Evolutionary conservation across 2,888 invertebrate species (phyloP).

Genomic region (Morinoia aosen): DNA sequence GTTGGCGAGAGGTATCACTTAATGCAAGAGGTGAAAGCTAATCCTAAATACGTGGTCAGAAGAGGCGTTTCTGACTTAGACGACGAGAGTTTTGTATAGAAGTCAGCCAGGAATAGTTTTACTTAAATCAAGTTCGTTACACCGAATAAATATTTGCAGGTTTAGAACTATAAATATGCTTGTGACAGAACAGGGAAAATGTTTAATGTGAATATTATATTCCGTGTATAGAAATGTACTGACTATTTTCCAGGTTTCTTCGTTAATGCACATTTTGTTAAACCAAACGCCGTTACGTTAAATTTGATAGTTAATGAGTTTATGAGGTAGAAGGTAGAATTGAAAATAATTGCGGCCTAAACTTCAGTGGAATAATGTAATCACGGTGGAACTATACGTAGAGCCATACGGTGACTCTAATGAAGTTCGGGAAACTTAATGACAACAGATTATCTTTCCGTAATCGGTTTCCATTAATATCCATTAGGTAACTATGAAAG

Average conservation of each 20-base stretch:
- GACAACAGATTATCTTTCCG: not conserved
- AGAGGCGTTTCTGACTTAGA: constrained; percentile 60
- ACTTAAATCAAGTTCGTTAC: not conserved
- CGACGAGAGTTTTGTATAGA: constrained; percentile 65
- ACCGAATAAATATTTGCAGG: not conserved
- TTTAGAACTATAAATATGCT: not conserved
- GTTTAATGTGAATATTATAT: not conserved
- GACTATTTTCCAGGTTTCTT: not conserved
- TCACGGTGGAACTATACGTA: not conserved
- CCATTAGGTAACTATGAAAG: not conserved
- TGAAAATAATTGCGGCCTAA: not conserved
- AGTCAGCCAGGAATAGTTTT: constrained; percentile 4
- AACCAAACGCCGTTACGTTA: not conserved
- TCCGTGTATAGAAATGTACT: not conserved
- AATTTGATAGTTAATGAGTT: not conserved
- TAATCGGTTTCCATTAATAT: not conserved
- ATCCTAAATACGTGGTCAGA: constrained; percentile 65
- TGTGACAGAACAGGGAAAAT: not conserved
- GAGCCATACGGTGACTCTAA: not conserved
- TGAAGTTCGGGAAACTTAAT: not conserved
- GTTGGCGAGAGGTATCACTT: constrained; percentile 63
- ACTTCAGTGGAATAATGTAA: not conserved
- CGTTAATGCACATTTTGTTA: not conserved
- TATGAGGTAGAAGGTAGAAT: not conserved
- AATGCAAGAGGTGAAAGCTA: constrained; percentile 62